These are phyloP conservation scores for Popillia japonica DNA, from an alignment of 1,140 invertebrate species.

Conservation along the genomic window DNA sequence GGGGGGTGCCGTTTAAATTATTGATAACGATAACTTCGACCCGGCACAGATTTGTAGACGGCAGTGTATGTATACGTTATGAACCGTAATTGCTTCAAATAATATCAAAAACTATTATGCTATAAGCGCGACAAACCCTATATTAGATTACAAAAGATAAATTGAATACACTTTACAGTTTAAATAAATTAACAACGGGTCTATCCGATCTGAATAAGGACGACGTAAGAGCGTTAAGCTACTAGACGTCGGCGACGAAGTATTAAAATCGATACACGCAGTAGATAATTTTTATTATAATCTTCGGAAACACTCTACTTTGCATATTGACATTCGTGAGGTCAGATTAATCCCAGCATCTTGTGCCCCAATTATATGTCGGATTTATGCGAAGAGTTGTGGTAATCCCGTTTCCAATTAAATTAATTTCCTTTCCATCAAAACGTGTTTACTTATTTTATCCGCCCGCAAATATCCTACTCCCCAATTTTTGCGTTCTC, in stretches of 20 bases:
- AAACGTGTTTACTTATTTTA: neutral
- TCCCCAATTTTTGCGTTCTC: too few relatives aligned
- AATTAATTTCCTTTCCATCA: constrained; percentile 6
- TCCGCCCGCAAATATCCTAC: too few relatives aligned
- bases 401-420: constrained; percentile 17
- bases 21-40: too few relatives aligned
- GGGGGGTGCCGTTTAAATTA: too few relatives aligned
- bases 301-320: neutral
- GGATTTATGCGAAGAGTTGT: neutral
- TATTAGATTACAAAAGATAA: constrained; percentile 30
- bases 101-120: constrained; percentile 14
- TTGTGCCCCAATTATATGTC: constrained; percentile 23
- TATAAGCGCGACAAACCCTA: neutral
- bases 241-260: too few relatives aligned
- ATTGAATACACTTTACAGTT: constrained; percentile 17
- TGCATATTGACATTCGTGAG: neutral
- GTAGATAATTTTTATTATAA: too few relatives aligned
- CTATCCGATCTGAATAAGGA: constrained; percentile 12
- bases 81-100: neutral
- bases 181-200: constrained; percentile 31
- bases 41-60: too few relatives aligned
- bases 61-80: neutral
- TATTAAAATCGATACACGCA: too few relatives aligned
- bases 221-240: constrained; percentile 9
- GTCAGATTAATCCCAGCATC: constrained; percentile 6